Evolutionary conservation across 2,888 invertebrate genomes (phyloP), one percentile per base, ranked within the genome.

Genomic region (Pycnomerus fuliginosus): DNA sequence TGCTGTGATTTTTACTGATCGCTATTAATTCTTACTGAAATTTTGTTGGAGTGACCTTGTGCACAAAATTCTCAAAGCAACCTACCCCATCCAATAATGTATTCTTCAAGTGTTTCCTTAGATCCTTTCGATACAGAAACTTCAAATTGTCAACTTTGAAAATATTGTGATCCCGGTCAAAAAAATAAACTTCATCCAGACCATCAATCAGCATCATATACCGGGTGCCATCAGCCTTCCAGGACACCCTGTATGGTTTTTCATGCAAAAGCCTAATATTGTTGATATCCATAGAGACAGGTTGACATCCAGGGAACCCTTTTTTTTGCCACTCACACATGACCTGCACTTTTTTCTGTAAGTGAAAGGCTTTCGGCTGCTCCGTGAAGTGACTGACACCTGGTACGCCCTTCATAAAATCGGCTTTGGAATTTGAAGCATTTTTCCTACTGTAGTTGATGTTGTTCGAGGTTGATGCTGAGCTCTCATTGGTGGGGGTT

Each of bases 181-280:
- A 76, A 76, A 98, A 93, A 68, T 87, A 99, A 10, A 96, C 81
- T 65, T 93, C 84, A 52, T 87, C 80, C 55, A 83, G 81, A 13
- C 86, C 89, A 59, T 91, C 84, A 52, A 99, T 93, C 25, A 96
- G 75, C 92, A 99, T 92, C 90, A 99, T 90, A 69, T 95, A 99
- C 63, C 96, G 88, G 17, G 89, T 90, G 22, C 99, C 99, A 72
- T 99, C 99, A 5, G 99, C 99, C 69, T 99, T 99, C 99, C 99
- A 99, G 1, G 97, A 98, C 1, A 99, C 97, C 68, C 86, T 83
- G 66, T 99, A 99, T 0, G 90, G 90, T 64, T 90, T 90, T 53
- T 84, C 73, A 16, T 80, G 76, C 2, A 99, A 72, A 7, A 86
- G 76, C 34, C 72, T 70, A 30, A 99, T 75, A 70, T 99, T 99